These are phyloP conservation scores for Machaerirhynchus nigripectus DNA, from an alignment of 2,113 vertebrate genomes.

Conservation along the genomic window DNA sequence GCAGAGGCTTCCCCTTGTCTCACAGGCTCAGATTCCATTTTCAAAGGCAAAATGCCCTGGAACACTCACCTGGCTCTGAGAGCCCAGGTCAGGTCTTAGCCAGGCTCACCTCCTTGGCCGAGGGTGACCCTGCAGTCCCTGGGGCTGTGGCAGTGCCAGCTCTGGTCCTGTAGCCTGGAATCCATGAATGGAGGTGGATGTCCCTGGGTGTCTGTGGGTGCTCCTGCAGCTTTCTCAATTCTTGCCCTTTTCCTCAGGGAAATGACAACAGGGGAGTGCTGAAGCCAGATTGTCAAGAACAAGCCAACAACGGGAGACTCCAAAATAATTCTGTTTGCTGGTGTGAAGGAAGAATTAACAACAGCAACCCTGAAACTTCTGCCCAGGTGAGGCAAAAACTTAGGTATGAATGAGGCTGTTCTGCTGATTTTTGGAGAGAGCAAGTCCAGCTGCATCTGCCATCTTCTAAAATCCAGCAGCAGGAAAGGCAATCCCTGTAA, in stretches of 20 bases:
- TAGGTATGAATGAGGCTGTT: background rate
- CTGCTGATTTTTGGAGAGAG: background rate
- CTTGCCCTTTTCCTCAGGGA: background rate
- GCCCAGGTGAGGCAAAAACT: background rate
- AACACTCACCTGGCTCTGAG: background rate
- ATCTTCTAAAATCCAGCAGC: background rate
- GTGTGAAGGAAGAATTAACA: background rate
- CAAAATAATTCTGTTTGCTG: background rate
- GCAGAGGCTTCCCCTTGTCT: accelerated
- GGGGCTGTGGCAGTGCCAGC: background rate
- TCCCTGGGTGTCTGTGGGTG: accelerated
- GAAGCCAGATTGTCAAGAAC: background rate
- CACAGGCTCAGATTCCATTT: background rate
- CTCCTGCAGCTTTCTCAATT: background rate
- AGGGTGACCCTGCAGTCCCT: background rate
- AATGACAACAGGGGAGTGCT: background rate
- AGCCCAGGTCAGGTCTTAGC: background rate
- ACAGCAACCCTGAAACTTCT: background rate
- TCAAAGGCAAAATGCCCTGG: background rate
- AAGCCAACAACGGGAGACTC: background rate
- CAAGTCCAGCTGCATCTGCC: background rate
- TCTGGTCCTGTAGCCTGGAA: background rate
- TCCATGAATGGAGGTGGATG: background rate
- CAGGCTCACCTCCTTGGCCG: accelerated
- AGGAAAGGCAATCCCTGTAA: background rate